Evolutionary conservation across 2,888 invertebrate genomes (phyloP).

Genomic region (Apotomis betuletana): DNA sequence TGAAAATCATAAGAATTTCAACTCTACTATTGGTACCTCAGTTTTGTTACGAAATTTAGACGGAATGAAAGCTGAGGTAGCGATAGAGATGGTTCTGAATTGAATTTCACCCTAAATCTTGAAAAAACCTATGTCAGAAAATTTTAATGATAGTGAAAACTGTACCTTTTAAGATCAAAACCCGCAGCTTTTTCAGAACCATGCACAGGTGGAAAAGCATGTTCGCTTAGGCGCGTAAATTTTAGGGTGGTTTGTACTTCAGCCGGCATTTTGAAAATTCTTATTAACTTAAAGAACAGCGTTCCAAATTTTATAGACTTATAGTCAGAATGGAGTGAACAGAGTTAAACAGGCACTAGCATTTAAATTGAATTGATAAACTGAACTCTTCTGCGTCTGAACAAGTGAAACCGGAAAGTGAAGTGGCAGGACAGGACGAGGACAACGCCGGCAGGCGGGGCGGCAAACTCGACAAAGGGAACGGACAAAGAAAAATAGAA

Average conservation of each 20-base stretch:
- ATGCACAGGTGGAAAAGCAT: constrained; percentile 92
- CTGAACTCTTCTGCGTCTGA: not conserved
- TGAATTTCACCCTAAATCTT: not conserved
- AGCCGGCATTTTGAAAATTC: constrained; percentile 60
- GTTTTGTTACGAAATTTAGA: too few species aligned
- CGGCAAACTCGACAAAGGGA: too few species aligned
- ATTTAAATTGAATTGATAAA: not conserved
- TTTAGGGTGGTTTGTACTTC: constrained; percentile 74
- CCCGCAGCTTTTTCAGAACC: constrained; percentile 96
- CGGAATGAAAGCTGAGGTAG: too few species aligned
- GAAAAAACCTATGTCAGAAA: not conserved
- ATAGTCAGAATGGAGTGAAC: not conserved
- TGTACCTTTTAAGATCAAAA: constrained; percentile 92
- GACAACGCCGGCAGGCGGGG: too few species aligned
- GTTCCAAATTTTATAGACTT: not conserved
- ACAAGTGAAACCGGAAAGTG: too few species aligned
- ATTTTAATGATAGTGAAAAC: not conserved
- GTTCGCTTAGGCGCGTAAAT: constrained; percentile 91
- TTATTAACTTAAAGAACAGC: constrained; percentile 18
- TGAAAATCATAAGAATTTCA: too few species aligned
- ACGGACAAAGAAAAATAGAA: too few species aligned
- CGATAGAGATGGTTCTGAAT: too few species aligned
- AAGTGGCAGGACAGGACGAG: too few species aligned
- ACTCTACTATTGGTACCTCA: too few species aligned
- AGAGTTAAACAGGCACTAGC: not conserved